Base-by-base conservation (phyloP, 2,888 invertebrate genomes). In the Phorcus lineatus region DNA sequence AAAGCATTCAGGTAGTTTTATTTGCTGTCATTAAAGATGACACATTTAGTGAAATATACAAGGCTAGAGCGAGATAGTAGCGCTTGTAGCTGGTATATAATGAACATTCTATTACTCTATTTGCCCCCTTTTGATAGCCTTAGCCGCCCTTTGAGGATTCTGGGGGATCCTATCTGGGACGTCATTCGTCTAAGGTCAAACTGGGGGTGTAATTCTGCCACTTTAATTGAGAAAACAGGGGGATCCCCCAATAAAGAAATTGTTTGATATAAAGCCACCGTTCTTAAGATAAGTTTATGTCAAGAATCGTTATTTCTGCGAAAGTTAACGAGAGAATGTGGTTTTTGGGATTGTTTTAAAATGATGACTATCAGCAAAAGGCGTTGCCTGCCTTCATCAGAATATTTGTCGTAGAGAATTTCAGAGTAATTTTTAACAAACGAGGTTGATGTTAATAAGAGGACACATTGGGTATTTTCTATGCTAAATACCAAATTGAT, bases 41-140 rank as follows among this genome's bases (percentile, higher is more conserved):
- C 70, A 70, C 70, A 36, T 70, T 70, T 70, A 70, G 28, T 36
- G 70, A 70, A 70, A 70, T 36, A 70, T 70, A 70, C 70, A 70
- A 36, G 70, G 40, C 13, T 70, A 70, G 31, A 70, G 70, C n/a
- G 36, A 70, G 70, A 70, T 70, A 70, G 19, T 19, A 19, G 31
- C 36, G 19, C 31, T 70, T 70, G 70, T 70, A 36, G 19, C n/a
- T 19, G 40, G 70, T 11, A 31, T 19, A 31, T 70, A 36, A 70
- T 70, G 31, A 70, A 70, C 31, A 31, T 31, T 70, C 19, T 70
- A 40, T 31, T 70, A 40, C 70, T 36, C 70, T 70, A 70, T 40
- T 36, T 70, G 31, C 70, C 40, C 31, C 36, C 36, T 36, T 36
- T 6, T 17, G 70, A 70, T 70, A 70, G 31, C 70, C 70, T 70